phyloP scores from a whole-genome alignment of 2,888 invertebrate genomes.

The Melinaea marsaeus region DNA sequence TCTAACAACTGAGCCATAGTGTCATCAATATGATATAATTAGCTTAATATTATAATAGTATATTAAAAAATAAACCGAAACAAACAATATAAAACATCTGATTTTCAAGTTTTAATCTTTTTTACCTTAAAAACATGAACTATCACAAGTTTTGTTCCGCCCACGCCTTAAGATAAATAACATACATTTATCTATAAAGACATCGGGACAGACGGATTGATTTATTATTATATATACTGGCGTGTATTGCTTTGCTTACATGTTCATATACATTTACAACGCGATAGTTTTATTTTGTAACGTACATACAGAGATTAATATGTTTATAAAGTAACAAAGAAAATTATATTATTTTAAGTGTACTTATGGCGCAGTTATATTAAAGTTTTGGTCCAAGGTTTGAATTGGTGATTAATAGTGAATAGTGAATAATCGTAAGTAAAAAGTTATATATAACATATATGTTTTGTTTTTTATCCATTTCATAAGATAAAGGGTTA shows the following conservation, averaged over 20 bases:
- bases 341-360: too few relatives aligned
- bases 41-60: not conserved
- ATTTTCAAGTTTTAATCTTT: not conserved
- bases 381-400: too few relatives aligned
- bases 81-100: not conserved
- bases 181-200: conserved; percentile 35
- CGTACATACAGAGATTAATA: too few relatives aligned
- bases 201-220: conserved; percentile 34
- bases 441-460: too few relatives aligned
- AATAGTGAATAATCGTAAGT: too few relatives aligned
- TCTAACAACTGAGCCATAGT: not conserved
- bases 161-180: conserved; percentile 34
- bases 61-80: not conserved
- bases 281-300: not conserved
- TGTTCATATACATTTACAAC: not conserved
- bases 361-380: too few relatives aligned
- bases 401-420: too few relatives aligned
- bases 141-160: conserved; percentile 10
- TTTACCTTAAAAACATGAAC: not conserved
- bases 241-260: conserved; percentile 1
- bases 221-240: conserved; percentile 34
- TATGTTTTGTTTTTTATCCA: too few relatives aligned
- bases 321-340: too few relatives aligned
- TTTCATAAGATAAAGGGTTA: conserved; percentile 24
- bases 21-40: not conserved